Evolutionary conservation across 2,888 invertebrate species (phyloP).

Genomic region (Laothoe populi): DNA sequence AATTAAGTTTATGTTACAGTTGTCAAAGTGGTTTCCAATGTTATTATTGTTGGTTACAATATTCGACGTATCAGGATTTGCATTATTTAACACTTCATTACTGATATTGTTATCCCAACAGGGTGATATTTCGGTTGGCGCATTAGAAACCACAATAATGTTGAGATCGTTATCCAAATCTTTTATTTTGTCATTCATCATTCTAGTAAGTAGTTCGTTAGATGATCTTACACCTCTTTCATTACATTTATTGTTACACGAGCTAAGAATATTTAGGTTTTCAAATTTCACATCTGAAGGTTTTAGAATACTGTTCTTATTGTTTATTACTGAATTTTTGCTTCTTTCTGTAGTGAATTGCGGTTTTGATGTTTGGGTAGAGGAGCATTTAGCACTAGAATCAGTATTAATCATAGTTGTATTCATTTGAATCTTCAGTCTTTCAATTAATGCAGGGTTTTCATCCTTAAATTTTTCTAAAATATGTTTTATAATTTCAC

Average conservation of each 20-base stretch:
- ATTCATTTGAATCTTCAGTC: conserved; percentile 46
- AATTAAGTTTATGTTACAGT: neutral
- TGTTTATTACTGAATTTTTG: neutral
- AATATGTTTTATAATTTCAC: conserved; percentile 47
- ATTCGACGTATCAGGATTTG: too few species aligned
- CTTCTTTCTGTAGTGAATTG: neutral
- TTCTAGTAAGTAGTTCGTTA: conserved; percentile 53
- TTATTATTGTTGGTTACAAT: too few species aligned
- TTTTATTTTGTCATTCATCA: conserved; percentile 40
- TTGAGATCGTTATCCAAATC: conserved; percentile 24
- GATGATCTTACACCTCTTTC: conserved; percentile 50
- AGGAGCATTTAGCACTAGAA: conserved; percentile 41
- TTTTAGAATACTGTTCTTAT: neutral
- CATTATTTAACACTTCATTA: neutral
- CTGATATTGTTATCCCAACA: neutral
- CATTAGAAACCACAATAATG: neutral
- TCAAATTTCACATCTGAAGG: neutral
- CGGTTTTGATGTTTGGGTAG: neutral
- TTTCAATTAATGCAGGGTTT: conserved; percentile 56
- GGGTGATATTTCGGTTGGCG: neutral
- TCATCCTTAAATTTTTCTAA: conserved; percentile 62
- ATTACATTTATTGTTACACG: conserved; percentile 34
- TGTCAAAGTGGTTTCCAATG: too few species aligned
- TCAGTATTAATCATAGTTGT: conserved; percentile 38
- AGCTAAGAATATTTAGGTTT: neutral